Percentiles rank a stretch among this genome's conserved stretches.
Conservation (phyloP, 2,113 vertebrate species). For the Gadus chalcogrammus region DNA sequence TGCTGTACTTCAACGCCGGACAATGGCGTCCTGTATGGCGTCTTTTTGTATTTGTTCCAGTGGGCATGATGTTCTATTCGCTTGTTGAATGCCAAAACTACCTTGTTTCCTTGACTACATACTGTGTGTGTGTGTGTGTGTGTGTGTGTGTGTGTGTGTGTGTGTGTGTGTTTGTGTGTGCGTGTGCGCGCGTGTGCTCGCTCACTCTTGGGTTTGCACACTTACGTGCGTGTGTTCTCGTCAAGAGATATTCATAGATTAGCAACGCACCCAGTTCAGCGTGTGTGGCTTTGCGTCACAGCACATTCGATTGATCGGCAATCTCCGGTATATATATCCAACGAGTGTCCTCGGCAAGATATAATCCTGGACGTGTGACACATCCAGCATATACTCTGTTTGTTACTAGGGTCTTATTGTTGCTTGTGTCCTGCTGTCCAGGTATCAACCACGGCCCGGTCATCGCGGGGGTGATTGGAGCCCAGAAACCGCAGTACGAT, state of each 20-base stretch:
- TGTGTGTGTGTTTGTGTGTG: constrained; percentile 14
- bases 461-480: constrained; percentile 95
- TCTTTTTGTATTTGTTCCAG: no score
- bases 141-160: constrained; percentile 1
- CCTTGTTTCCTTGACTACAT: no score
- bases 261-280: neutral
- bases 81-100: no score
- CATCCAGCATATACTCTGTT: neutral
- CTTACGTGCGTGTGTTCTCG: neutral
- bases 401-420: neutral
- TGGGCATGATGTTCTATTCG: no score
- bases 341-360: no score
- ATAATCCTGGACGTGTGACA: neutral
- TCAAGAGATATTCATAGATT: constrained; percentile 9
- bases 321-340: no score
- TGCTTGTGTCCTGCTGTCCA: constrained; percentile 50
- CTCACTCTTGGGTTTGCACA: neutral
- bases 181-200: neutral
- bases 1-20: no score
- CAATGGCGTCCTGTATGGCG: no score
- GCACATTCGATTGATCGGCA: no score
- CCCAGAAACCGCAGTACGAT: constrained; percentile 97
- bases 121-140: constrained; percentile 7
- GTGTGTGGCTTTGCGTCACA: no score
- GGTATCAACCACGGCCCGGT: constrained; percentile 97